phyloP scores from a whole-genome alignment of 2,113 vertebrate species.

The Poicephalus gulielmi region DNA sequence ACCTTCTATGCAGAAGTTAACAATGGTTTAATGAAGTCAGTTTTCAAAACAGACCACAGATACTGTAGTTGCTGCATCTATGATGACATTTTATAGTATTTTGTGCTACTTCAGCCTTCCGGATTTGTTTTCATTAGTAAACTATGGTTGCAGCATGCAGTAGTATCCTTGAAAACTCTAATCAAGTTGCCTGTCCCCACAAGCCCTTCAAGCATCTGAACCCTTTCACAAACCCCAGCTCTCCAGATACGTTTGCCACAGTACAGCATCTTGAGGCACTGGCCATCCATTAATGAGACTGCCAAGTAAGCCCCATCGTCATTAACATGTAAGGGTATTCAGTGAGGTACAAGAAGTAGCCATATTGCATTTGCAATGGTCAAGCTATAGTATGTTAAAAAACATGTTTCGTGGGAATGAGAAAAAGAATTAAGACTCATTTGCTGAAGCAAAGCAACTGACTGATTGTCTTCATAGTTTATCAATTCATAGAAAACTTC shows the following conservation, averaged over 20 bases:
- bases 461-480: not conserved
- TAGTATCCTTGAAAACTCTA: not conserved
- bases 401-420: not conserved
- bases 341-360: not conserved
- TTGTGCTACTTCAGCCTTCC: not conserved
- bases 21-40: not conserved
- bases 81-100: not conserved
- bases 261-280: accelerated
- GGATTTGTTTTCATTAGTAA: not conserved
- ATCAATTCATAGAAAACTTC: not conserved
- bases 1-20: not conserved
- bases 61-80: not conserved
- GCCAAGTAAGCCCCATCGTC: not conserved
- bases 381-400: not conserved
- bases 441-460: not conserved
- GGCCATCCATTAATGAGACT: not conserved
- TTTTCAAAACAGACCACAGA: not conserved
- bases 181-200: not conserved
- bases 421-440: not conserved
- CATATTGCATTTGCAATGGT: not conserved
- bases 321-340: no score
- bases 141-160: accelerated
- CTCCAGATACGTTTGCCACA: not conserved
- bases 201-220: not conserved
- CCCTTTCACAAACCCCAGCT: not conserved